Conservation (phyloP, 92 coral and sea anemone species). For the Epizoanthus ramosus region DNA sequence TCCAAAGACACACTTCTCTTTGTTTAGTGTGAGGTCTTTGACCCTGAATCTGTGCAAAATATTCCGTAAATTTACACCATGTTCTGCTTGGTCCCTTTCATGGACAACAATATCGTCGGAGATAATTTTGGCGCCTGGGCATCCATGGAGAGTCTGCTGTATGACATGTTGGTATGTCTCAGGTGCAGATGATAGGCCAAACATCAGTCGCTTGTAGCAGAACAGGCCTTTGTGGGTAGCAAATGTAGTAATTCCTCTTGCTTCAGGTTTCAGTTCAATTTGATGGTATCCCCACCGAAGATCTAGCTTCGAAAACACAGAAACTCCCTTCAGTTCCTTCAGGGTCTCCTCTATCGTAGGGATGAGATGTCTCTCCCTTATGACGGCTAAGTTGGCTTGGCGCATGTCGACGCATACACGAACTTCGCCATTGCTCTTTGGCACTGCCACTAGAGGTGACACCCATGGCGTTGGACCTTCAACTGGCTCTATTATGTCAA, state of each 20-base stretch:
- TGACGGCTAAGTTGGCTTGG: not conserved
- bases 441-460: conserved; percentile 10
- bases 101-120: conserved; percentile 14
- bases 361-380: not conserved
- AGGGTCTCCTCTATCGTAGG: conserved; percentile 8
- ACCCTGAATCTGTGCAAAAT: not conserved
- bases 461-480: conserved; percentile 9
- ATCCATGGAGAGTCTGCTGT: conserved; percentile 29
- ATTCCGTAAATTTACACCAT: conserved; percentile 3
- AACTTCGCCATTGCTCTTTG: not conserved
- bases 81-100: conserved; percentile 20
- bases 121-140: not conserved
- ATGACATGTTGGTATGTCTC: conserved; percentile 20
- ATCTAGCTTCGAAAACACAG: conserved; percentile 13
- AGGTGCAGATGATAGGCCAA: conserved; percentile 23
- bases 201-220: conserved; percentile 34
- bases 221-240: conserved; percentile 6
- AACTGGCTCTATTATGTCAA: not conserved
- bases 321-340: not conserved
- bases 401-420: no score
- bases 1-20: conserved; percentile 27
- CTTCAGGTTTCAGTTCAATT: not conserved
- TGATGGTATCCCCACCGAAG: conserved; percentile 21
- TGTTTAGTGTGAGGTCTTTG: conserved; percentile 36
- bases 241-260: conserved; percentile 4